Evolutionary conservation across 2,113 vertebrate species (phyloP), one percentile per base, ranked within the genome.

Genomic region (Serilophus lunatus): DNA sequence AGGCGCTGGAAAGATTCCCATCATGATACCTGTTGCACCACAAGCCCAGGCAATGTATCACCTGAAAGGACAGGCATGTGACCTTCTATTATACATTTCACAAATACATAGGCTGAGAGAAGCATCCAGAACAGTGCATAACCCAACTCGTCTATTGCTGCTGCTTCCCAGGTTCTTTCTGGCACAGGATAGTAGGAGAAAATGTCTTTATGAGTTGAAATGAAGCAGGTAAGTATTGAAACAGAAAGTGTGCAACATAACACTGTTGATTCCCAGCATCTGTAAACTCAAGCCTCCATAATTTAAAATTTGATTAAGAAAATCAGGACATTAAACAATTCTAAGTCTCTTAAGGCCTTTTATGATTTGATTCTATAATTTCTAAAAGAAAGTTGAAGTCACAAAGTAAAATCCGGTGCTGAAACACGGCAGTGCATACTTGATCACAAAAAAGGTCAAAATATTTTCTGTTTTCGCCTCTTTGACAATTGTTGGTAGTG

Each of bases 11-110:
- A 80, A 38, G 12, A 26, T 23, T 76, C n/a, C 35, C 53, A 40
- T 57, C 10, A 2, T 42, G 50, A 53, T 77, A 25, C 15, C 22
- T 56, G n/a, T 65, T 36, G 28, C 25, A 28, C n/a, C 53, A 36
- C 18, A 87, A 76, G 65, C 26, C 9, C 29, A 60, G 65, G 20
- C 18, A 42, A 38, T 2, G 8, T 84, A 61, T 38, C 65, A 50
- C 1, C 1, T 71, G 64, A 47, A 47, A 76, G 61, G 78, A 44
- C 11, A 3, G 4, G 11, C 14, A 1, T 1, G 2, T 33, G 33
- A 25, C 8, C 0, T 51, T 61, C 26, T 66, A 0, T 61, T 19
- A 4, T 3, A 38, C 2, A 0, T 23, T 4, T 7, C 25, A 17
- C n/a, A 44, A 74, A 44, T 63, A 60, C 3, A 6, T 7, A 63